A percentile compares a stretch with the other conserved stretches of the same genome.
Evolutionary conservation across 2,797 vertebrate species (phyloP).

Genomic region (Danio jaintianensis): DNA sequence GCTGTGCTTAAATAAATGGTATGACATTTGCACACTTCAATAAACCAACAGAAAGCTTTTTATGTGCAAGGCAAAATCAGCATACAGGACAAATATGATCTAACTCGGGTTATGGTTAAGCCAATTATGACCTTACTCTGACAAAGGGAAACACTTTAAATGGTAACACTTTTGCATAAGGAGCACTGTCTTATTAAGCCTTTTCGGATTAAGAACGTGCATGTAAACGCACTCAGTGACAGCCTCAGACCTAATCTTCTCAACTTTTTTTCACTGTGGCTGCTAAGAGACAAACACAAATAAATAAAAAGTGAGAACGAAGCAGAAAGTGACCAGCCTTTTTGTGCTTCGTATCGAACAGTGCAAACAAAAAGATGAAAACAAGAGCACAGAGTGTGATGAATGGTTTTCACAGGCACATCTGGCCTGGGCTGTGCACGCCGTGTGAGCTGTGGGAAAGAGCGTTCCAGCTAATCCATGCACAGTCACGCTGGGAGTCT

Average conservation of each 20-base stretch:
- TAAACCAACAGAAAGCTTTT: no score
- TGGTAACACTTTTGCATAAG: no score
- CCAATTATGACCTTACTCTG: no score
- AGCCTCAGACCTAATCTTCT: slow-evolving; percentile 39
- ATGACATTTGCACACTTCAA: no score
- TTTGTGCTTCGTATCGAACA: slow-evolving; percentile 8
- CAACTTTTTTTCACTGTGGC: slow-evolving; percentile 42
- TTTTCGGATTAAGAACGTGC: no score
- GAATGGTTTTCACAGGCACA: slow-evolving; percentile 70
- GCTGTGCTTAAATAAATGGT: no score
- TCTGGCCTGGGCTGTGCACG: slow-evolving; percentile 73
- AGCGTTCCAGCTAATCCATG: slow-evolving; percentile 49
- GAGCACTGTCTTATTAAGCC: no score
- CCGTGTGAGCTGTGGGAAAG: slow-evolving; percentile 65
- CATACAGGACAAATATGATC: no score
- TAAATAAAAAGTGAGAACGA: background rate
- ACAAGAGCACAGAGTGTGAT: slow-evolving; percentile 67
- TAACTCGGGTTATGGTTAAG: no score
- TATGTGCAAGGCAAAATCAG: no score
- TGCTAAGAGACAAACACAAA: slow-evolving; percentile 12
- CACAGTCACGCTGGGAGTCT: slow-evolving; percentile 39
- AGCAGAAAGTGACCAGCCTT: slow-evolving; percentile 8
- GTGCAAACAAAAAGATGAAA: slow-evolving; percentile 40
- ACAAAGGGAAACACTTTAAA: no score
- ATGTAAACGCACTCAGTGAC: background rate